phyloP scores from a whole-genome alignment of 2,113 vertebrate genomes.

The Cnemophilus loriae region DNA sequence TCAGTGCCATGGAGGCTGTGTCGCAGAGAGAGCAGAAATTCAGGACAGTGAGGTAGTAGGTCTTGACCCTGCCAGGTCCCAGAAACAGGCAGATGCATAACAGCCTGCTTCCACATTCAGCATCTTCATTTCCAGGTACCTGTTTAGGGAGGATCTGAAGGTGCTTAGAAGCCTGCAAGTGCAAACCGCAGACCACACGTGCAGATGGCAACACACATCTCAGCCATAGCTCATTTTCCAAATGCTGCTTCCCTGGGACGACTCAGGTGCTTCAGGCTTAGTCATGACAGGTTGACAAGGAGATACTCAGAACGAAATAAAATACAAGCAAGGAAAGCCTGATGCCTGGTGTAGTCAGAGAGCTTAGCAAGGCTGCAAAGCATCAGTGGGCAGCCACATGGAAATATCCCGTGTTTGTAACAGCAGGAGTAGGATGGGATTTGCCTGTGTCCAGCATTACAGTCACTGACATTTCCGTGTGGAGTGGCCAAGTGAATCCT shows the following conservation, averaged over 20 bases:
- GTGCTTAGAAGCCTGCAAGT: not conserved
- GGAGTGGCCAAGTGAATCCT: not conserved
- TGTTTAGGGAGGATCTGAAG: not conserved
- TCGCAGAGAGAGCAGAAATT: not conserved
- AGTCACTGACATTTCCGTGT: not conserved
- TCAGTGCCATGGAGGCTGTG: not conserved
- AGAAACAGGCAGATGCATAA: not conserved
- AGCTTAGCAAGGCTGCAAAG: not conserved
- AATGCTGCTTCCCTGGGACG: not conserved
- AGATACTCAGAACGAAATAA: not conserved
- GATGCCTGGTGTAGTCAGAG: not conserved
- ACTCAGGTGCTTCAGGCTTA: not conserved
- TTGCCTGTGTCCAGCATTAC: not conserved
- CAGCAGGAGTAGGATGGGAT: not conserved
- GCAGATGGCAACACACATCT: not conserved
- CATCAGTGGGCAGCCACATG: fast-evolving
- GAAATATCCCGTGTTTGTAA: not conserved
- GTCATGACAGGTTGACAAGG: not conserved
- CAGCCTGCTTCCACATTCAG: not conserved
- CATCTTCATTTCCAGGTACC: not conserved
- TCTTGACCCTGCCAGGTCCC: not conserved
- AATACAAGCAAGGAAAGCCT: not conserved
- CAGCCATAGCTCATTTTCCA: not conserved
- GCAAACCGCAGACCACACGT: not conserved
- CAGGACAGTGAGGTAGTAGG: not conserved